Evolutionary conservation across 2,888 invertebrate genomes (phyloP).

Genomic region (Anthophora plumipes): DNA sequence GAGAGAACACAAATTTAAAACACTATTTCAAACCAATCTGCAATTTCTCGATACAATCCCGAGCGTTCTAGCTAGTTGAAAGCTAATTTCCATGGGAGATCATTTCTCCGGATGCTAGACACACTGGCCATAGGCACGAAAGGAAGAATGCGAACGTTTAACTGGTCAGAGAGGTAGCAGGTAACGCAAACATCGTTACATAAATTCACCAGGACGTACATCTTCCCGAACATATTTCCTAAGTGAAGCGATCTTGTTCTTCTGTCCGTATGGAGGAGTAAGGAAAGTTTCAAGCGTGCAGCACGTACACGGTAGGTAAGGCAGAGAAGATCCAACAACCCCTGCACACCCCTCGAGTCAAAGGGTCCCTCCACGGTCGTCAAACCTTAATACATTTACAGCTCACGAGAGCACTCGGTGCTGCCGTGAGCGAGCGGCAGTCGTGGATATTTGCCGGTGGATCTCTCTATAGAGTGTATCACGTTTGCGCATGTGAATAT

Average conservation of each 20-base stretch:
- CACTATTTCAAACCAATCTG: too few species aligned
- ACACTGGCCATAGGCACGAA: neutral
- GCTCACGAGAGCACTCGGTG: constrained; percentile 77
- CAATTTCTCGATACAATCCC: too few species aligned
- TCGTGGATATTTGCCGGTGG: constrained; percentile 74
- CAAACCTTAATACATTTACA: constrained; percentile 85
- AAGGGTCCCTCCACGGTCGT: constrained; percentile 82
- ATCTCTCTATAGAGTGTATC: constrained; percentile 81
- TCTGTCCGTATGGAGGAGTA: constrained; percentile 37
- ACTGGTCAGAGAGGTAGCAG: neutral
- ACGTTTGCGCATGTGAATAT: constrained; percentile 83
- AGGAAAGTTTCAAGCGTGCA: constrained; percentile 59
- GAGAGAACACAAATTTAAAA: too few species aligned
- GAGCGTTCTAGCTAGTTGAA: too few species aligned
- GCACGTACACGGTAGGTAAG: constrained; percentile 59
- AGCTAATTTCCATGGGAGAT: neutral
- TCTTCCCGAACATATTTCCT: constrained; percentile 31
- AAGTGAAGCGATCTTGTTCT: constrained; percentile 43
- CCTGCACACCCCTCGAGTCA: constrained; percentile 67
- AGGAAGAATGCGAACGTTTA: constrained; percentile 4
- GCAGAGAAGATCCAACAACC: constrained; percentile 57
- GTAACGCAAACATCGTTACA: constrained; percentile 17
- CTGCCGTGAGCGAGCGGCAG: constrained; percentile 68
- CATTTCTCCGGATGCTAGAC: too few species aligned
- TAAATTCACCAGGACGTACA: constrained; percentile 21